Conservation (phyloP, 2,888 invertebrate species). For the Minunthozetes semirufus region DNA sequence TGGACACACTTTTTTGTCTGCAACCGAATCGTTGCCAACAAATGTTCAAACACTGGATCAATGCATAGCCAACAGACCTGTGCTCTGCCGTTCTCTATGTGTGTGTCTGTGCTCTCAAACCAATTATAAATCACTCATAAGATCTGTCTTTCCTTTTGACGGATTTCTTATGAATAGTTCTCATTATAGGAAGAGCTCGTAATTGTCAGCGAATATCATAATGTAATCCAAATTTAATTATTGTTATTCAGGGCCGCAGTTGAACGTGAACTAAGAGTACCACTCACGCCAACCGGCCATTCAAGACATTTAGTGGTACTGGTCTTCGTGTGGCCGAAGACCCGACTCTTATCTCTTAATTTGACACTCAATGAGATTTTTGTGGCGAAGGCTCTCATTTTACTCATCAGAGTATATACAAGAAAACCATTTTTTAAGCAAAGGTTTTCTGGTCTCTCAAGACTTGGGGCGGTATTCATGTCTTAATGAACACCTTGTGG, state of each 20-base stretch:
- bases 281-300: constrained; percentile 25
- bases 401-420: background rate
- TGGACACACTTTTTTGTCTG: too few species aligned
- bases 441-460: background rate
- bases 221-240: constrained; percentile 28
- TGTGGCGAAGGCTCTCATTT: background rate
- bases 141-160: constrained; percentile 5
- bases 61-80: too few species aligned
- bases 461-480: constrained; percentile 9
- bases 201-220: constrained; percentile 26
- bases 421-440: background rate
- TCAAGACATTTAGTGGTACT: background rate
- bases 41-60: too few species aligned
- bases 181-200: background rate
- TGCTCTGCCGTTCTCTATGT: background rate
- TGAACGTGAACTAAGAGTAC: background rate
- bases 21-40: too few species aligned
- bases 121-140: constrained; percentile 26
- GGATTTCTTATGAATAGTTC: background rate
- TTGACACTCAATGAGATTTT: background rate
- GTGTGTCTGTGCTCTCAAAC: background rate
- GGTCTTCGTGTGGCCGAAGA: background rate
- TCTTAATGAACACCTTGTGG: constrained; percentile 29
- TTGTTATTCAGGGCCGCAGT: constrained; percentile 5
- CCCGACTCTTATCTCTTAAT: background rate